A percentile compares a stretch with the other conserved stretches of the same genome.
Evolutionary conservation across 2,888 invertebrate species (phyloP).

Genomic region (Plebejus anna): DNA sequence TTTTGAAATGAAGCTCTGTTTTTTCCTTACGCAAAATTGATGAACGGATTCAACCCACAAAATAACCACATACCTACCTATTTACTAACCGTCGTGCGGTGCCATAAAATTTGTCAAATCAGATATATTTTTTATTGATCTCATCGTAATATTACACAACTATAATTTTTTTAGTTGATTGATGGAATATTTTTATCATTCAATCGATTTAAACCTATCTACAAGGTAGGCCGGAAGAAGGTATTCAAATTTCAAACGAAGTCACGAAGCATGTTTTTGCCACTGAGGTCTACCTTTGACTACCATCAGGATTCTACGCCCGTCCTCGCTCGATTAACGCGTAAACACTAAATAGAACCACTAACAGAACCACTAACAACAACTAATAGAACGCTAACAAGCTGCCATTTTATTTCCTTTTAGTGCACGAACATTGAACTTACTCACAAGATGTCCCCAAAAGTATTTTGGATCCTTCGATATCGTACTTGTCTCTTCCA

Average conservation of each 20-base stretch:
- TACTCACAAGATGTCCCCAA: no score
- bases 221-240: neutral
- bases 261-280: neutral
- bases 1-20: no score
- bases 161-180: neutral
- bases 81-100: no score
- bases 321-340: neutral
- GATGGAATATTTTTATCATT: neutral
- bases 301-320: neutral
- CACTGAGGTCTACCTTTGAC: neutral
- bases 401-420: neutral
- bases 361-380: neutral
- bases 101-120: no score
- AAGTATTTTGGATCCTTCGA: no score
- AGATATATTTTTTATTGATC: neutral
- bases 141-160: neutral
- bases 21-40: no score
- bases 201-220: neutral
- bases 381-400: neutral
- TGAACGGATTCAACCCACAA: no score
- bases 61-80: no score
- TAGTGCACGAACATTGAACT: no score
- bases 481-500: no score
- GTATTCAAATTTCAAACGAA: neutral
- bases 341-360: constrained; percentile 1